phyloP scores from a whole-genome alignment of 2,888 invertebrate species.

The Cataglyphis livida region DNA sequence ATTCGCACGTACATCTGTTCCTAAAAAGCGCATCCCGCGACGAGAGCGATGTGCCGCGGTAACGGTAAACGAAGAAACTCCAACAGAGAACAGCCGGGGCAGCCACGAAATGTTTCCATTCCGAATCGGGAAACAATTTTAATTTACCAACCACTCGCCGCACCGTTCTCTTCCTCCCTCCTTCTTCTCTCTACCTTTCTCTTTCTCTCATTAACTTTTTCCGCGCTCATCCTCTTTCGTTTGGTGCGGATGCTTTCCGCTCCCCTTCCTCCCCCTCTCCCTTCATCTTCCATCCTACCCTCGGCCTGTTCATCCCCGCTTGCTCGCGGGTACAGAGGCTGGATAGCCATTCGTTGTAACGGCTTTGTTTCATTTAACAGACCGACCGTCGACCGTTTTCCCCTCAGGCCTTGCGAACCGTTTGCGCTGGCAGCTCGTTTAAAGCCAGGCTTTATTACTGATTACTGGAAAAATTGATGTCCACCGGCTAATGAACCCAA shows the following conservation, averaged over 20 bases:
- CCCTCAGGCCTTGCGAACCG: constrained; percentile 66
- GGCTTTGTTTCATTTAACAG: constrained; percentile 84
- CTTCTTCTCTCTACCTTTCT: constrained; percentile 27
- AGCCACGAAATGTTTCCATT: constrained; percentile 76
- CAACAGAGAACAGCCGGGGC: constrained; percentile 52
- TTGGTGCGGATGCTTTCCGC: constrained; percentile 54
- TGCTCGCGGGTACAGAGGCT: constrained; percentile 62
- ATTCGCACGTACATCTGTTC: constrained; percentile 45
- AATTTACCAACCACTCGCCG: constrained; percentile 77
- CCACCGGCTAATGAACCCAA: constrained; percentile 80
- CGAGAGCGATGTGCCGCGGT: constrained; percentile 34
- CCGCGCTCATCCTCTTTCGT: constrained; percentile 45
- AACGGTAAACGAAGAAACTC: constrained; percentile 60
- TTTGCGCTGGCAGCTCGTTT: constrained; percentile 78
- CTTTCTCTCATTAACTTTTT: constrained; percentile 42
- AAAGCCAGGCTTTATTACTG: constrained; percentile 82
- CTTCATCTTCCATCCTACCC: constrained; percentile 40
- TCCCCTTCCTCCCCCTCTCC: constrained; percentile 37
- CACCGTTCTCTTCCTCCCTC: constrained; percentile 54
- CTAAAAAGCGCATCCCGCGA: constrained; percentile 25
- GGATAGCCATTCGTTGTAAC: constrained; percentile 83
- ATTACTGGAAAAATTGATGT: constrained; percentile 83
- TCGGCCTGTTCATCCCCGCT: constrained; percentile 56
- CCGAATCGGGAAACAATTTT: constrained; percentile 81
- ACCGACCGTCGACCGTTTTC: constrained; percentile 76